Evolutionary conservation across 2,888 invertebrate species (phyloP).

Genomic region (Harmothoe impar): DNA sequence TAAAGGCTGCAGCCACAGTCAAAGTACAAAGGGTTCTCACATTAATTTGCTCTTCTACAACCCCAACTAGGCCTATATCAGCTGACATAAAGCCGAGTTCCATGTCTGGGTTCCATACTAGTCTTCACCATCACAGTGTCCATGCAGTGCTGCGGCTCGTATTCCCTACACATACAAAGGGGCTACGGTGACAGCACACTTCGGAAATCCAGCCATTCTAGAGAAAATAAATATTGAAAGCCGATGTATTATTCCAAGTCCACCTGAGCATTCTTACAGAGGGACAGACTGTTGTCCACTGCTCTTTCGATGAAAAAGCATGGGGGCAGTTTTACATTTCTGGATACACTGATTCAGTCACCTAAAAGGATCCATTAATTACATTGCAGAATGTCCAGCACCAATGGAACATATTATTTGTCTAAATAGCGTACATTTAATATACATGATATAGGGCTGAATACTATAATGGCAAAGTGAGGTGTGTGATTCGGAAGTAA

Average conservation of each 20-base stretch:
- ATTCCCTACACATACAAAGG: neutral
- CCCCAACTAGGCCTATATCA: neutral
- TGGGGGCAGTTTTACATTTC: too few relatives aligned
- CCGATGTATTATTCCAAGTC: neutral
- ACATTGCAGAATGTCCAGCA: too few relatives aligned
- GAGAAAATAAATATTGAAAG: neutral
- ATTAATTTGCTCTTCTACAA: slow-evolving; percentile 6
- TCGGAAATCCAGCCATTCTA: neutral
- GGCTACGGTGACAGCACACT: neutral
- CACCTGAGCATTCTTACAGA: too few relatives aligned
- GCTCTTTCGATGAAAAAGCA: too few relatives aligned
- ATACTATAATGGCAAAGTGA: too few relatives aligned
- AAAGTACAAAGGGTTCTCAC: neutral
- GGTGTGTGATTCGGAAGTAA: too few relatives aligned
- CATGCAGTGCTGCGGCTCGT: neutral
- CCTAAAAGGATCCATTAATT: too few relatives aligned
- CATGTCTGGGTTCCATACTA: neutral
- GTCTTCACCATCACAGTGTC: neutral
- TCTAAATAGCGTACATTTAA: too few relatives aligned
- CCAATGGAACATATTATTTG: too few relatives aligned
- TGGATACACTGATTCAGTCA: too few relatives aligned
- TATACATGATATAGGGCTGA: too few relatives aligned
- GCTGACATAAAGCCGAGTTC: neutral
- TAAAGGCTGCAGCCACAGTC: neutral
- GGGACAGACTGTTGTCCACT: too few relatives aligned